These are phyloP conservation scores for Catocala fraxini DNA, from an alignment of 2,888 invertebrate genomes.

Conservation along the genomic window DNA sequence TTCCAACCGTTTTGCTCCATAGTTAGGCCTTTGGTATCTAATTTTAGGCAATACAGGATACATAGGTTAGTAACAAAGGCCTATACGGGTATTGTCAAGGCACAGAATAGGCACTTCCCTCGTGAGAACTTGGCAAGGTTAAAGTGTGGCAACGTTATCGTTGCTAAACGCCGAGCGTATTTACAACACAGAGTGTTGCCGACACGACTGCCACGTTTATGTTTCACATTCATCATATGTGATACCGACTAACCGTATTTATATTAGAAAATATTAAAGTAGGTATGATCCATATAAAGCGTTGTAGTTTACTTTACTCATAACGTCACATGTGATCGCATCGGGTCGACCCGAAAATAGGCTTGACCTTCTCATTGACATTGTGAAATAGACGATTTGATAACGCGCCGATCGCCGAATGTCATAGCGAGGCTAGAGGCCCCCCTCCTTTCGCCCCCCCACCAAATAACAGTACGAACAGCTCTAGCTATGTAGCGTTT, in stretches of 20 bases:
- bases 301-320: constrained; percentile 23
- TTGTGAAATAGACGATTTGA: constrained; percentile 87
- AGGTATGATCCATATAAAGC: constrained; percentile 21
- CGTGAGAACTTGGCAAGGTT: constrained; percentile 87
- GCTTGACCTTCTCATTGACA: constrained; percentile 87
- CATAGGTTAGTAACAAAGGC: constrained; percentile 81
- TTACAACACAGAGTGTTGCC: constrained; percentile 84
- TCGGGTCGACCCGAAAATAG: constrained; percentile 77
- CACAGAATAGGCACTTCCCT: constrained; percentile 86
- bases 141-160: constrained; percentile 85
- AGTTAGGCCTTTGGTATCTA: constrained; percentile 27
- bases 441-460: constrained; percentile 72
- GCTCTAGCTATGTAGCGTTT: constrained; percentile 56
- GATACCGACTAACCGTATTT: constrained; percentile 52
- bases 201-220: constrained; percentile 78
- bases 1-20: constrained; percentile 50
- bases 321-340: constrained; percentile 70
- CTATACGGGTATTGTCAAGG: constrained; percentile 86
- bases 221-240: constrained; percentile 61
- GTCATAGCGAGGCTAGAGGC: constrained; percentile 83
- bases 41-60: constrained; percentile 79
- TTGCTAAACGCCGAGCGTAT: constrained; percentile 86
- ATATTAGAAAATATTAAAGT: constrained; percentile 32
- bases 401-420: constrained; percentile 84
- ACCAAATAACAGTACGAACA: constrained; percentile 64